phyloP scores from a whole-genome alignment of 2,888 invertebrate species.

The Sturmia bella region DNA sequence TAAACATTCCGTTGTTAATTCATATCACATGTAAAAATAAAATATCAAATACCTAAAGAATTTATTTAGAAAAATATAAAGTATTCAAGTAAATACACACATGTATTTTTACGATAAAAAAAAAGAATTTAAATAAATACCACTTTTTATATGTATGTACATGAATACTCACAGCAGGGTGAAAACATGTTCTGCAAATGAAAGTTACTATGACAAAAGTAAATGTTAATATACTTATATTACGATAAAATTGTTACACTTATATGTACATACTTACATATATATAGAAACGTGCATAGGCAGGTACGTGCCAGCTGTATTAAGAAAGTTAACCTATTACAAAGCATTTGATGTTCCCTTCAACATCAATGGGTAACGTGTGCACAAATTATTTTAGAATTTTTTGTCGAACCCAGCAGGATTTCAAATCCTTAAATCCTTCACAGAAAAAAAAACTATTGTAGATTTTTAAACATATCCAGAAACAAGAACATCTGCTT shows the following conservation, averaged over 20 bases:
- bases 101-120: not conserved
- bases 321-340: too few relatives aligned
- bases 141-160: not conserved
- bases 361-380: not conserved
- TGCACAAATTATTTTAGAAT: not conserved
- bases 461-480: not conserved
- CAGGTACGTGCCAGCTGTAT: too few relatives aligned
- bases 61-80: not conserved
- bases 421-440: not conserved
- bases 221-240: not conserved
- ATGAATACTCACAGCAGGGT: constrained; percentile 20
- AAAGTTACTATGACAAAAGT: constrained; percentile 1
- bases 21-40: constrained; percentile 30
- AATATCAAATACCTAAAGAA: constrained; percentile 13
- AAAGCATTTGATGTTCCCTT: not conserved
- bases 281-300: too few relatives aligned
- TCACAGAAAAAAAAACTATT: not conserved
- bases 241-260: too few relatives aligned
- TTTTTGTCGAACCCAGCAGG: not conserved
- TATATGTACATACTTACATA: too few relatives aligned
- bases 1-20: constrained; percentile 15
- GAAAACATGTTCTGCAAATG: not conserved
- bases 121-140: not conserved
- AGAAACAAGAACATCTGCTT: too few relatives aligned
- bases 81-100: constrained; percentile 1